A percentile compares a stretch with the other conserved stretches of the same genome.
Conservation (phyloP, 2,113 vertebrate genomes). For the Prunella himalayana region DNA sequence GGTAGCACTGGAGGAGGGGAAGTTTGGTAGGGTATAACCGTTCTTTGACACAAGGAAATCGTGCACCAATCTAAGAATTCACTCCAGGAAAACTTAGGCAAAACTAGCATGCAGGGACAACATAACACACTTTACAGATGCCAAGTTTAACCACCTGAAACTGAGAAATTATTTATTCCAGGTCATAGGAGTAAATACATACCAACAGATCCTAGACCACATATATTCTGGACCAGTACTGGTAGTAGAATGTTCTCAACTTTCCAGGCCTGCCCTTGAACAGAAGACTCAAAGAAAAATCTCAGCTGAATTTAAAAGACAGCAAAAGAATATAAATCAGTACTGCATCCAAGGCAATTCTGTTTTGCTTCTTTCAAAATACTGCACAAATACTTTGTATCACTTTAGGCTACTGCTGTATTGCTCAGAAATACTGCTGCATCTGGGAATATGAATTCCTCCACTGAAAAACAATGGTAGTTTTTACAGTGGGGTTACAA, state of each 20-base stretch:
- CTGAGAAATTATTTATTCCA: slow-evolving; percentile 3
- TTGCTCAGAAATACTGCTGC: background rate
- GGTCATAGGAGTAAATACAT: background rate
- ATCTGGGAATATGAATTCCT: background rate
- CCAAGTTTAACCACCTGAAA: background rate
- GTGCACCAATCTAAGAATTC: background rate
- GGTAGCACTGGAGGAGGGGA: background rate
- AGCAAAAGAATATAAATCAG: background rate
- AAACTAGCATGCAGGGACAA: background rate
- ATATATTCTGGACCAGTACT: background rate
- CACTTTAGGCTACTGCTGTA: background rate
- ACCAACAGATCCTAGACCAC: background rate
- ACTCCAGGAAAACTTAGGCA: background rate
- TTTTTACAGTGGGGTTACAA: background rate
- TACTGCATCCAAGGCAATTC: background rate
- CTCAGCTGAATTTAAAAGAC: background rate
- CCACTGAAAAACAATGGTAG: background rate
- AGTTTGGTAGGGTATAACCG: background rate
- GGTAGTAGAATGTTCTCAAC: background rate
- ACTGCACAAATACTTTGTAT: background rate
- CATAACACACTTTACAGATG: background rate
- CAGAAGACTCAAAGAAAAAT: background rate
- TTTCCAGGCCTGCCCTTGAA: background rate
- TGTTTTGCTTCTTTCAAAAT: background rate
- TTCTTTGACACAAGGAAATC: background rate